phyloP scores from a whole-genome alignment of 2,888 invertebrate species.

The Subacronicta megacephala region DNA sequence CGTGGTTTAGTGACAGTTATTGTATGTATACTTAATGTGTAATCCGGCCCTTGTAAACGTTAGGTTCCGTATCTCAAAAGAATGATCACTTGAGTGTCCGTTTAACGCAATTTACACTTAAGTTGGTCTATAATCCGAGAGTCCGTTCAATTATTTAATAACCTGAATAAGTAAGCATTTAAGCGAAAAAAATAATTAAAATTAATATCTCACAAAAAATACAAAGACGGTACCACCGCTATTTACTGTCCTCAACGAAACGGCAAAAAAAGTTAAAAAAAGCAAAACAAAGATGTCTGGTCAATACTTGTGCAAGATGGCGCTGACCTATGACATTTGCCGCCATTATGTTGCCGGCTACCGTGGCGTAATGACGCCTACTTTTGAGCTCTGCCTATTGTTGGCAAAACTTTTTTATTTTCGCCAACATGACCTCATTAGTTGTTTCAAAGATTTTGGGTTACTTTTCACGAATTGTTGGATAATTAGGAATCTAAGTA shows the following conservation, averaged over 20 bases:
- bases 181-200: too few relatives aligned
- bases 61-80: too few relatives aligned
- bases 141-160: too few relatives aligned
- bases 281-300: constrained; percentile 27
- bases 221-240: too few relatives aligned
- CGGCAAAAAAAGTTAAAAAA: constrained; percentile 13
- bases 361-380: constrained; percentile 30
- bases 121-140: too few relatives aligned
- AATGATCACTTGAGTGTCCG: too few relatives aligned
- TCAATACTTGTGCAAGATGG: constrained; percentile 36
- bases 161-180: too few relatives aligned
- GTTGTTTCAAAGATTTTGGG: constrained; percentile 3
- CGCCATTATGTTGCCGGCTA: constrained; percentile 33
- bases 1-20: constrained; percentile 10
- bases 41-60: constrained; percentile 10
- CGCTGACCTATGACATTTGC: constrained; percentile 52
- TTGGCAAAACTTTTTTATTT: constrained; percentile 11
- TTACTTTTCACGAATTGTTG: constrained; percentile 22
- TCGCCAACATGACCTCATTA: constrained; percentile 10
- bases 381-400: constrained; percentile 15
- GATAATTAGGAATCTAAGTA: too few relatives aligned
- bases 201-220: too few relatives aligned
- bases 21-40: constrained; percentile 10
- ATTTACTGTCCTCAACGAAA: background rate
- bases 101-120: too few relatives aligned